Evolutionary conservation across 2,113 vertebrate genomes (phyloP), one percentile per base, ranked within the genome.

Genomic region (Notothenia rossii): DNA sequence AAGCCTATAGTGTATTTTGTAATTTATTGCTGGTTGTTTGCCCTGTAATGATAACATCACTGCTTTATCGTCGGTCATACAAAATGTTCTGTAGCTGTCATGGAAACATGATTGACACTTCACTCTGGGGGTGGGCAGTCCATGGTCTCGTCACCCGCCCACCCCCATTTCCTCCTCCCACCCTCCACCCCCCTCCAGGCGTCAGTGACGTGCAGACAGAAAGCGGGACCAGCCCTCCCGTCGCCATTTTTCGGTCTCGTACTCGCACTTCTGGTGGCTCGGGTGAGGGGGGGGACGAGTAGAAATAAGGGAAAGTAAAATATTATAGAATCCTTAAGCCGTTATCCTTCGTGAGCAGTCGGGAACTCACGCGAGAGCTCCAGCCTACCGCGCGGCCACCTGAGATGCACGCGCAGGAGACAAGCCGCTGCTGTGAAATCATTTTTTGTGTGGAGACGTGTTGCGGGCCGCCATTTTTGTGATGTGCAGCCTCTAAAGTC

Each of bases 381-480:
- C 70, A 1, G 20, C 5, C 10, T 0, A 45, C 17, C 15, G 17
- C 6, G 5, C 8, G 14, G 45, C 59, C 53, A 36, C 75, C 53
- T 81, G 70, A 86, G 73, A 90, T 87, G 83, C 79, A 67, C 82
- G 80, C 72, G 68, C 83, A n/a, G 73, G 75, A 81, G 68, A 64
- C 50, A 13, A 61, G 53, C 68, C 73, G 72, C 60, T 65, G 81
- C 86, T 45, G 79, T 81, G 67, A 83, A 84, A 86, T 81, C 1
- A 61, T 83, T 92, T 89, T 83, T 71, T 86, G 85, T 87, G 72
- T 91, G 92, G 94, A 92, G 94, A 95, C 95, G 94, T 95, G 94
- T 95, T 93, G 94, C 92, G 87, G 85, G 91, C 95, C 94, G 95
- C 95, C 95, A 95, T 95, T 89, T 95, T 90, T 90, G 93, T 89